Evolutionary conservation across 2,888 invertebrate species (phyloP).

Genomic region (Parthenolecanium corni): DNA sequence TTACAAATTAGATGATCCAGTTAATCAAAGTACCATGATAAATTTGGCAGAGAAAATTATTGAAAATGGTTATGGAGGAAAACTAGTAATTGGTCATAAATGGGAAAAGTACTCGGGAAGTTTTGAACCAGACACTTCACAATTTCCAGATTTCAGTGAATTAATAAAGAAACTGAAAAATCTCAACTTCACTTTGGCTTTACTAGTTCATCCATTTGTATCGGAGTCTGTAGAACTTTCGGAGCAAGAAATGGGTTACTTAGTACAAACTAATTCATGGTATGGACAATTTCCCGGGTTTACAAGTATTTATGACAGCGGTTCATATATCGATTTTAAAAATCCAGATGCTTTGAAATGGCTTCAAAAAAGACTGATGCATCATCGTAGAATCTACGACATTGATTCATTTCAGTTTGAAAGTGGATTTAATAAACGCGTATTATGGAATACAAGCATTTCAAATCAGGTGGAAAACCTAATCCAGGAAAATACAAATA

Average conservation of each 20-base stretch:
- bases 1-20: conserved; percentile 56
- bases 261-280: conserved; percentile 41
- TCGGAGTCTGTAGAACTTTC: conserved; percentile 52
- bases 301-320: too few species aligned
- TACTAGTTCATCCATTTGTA: conserved; percentile 86
- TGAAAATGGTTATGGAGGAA: conserved; percentile 47
- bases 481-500: conserved; percentile 43
- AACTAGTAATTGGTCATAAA: conserved; percentile 75
- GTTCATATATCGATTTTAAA: conserved; percentile 59
- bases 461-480: conserved; percentile 8
- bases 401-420: conserved; percentile 71
- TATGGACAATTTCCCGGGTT: too few species aligned
- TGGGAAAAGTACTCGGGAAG: conserved; percentile 84
- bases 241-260: conserved; percentile 48
- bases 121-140: conserved; percentile 48
- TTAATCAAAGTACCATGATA: conserved; percentile 51
- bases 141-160: conserved; percentile 55
- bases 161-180: conserved; percentile 46
- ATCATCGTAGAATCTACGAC: conserved; percentile 48
- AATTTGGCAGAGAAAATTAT: conserved; percentile 57
- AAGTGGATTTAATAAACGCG: conserved; percentile 62
- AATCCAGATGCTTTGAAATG: conserved; percentile 50
- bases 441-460: conserved; percentile 52
- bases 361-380: conserved; percentile 41
- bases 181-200: conserved; percentile 59